A percentile compares a stretch with the other conserved stretches of the same genome.
phyloP scores from a whole-genome alignment of 2,888 invertebrate genomes.

The Drosophila helvetica region DNA sequence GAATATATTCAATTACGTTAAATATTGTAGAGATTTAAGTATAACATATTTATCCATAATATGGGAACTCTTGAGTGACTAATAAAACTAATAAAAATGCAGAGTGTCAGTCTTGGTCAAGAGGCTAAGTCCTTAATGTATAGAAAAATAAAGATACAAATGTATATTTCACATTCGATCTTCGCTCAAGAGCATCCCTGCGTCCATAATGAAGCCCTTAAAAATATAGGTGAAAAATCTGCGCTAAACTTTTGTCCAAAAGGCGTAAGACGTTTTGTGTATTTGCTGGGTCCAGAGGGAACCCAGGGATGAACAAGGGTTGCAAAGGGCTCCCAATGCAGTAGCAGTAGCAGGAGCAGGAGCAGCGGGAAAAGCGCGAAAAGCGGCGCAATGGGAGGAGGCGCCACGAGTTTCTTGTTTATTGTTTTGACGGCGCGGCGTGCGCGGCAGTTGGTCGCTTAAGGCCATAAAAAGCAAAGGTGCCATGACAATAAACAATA shows the following conservation, averaged over 20 bases:
- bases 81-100: too few species aligned
- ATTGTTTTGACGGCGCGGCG: conserved; percentile 74
- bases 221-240: conserved; percentile 60
- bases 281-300: conserved; percentile 18
- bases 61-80: too few species aligned
- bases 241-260: conserved; percentile 64
- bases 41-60: too few species aligned
- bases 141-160: too few species aligned
- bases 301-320: conserved; percentile 15
- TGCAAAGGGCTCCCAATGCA: not conserved
- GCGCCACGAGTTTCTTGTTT: conserved; percentile 52
- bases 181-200: too few species aligned
- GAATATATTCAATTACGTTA: too few species aligned
- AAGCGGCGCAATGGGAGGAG: not conserved
- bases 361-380: not conserved
- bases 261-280: conserved; percentile 64
- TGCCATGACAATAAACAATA: conserved; percentile 74
- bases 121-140: too few species aligned
- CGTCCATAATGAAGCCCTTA: not conserved
- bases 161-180: too few species aligned
- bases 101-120: too few species aligned
- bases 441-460: conserved; percentile 72
- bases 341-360: not conserved
- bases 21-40: too few species aligned
- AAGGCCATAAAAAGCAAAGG: conserved; percentile 76